A percentile compares a stretch with the other conserved stretches of the same genome.
phyloP scores from a whole-genome alignment of 2,113 vertebrate species.

The Pundamilia nyererei region DNA sequence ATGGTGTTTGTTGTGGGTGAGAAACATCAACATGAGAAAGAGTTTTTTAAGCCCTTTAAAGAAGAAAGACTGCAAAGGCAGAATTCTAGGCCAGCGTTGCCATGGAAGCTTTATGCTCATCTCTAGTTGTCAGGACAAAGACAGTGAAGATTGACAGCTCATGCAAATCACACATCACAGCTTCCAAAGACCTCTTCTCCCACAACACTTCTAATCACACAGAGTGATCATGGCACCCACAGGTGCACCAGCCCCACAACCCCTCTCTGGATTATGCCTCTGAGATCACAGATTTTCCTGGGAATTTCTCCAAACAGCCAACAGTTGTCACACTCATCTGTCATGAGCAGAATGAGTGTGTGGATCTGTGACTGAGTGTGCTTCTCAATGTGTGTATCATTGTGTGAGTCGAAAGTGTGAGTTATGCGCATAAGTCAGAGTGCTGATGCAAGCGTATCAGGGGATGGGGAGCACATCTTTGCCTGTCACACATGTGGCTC shows the following conservation, averaged over 20 bases:
- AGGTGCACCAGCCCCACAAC: slow-evolving; percentile 39
- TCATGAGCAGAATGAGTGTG: slow-evolving; percentile 9
- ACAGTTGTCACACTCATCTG: slow-evolving; percentile 50
- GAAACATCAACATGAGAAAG: not conserved
- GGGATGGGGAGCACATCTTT: not conserved
- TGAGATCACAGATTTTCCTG: slow-evolving; percentile 43
- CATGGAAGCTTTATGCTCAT: slow-evolving; percentile 18
- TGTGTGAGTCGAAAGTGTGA: slow-evolving; percentile 18
- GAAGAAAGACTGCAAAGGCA: not conserved
- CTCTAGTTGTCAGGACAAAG: slow-evolving; percentile 22
- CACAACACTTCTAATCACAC: slow-evolving; percentile 45
- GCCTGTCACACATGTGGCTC: slow-evolving; percentile 41
- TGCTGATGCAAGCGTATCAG: slow-evolving; percentile 8
- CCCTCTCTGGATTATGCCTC: slow-evolving; percentile 38
- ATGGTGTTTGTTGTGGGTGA: slow-evolving; percentile 9
- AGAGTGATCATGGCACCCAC: slow-evolving; percentile 42
- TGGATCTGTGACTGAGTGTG: not conserved
- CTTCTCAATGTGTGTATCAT: not conserved
- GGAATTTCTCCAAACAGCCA: slow-evolving; percentile 51
- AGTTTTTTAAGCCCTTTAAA: not conserved
- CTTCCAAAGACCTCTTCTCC: slow-evolving; percentile 27
- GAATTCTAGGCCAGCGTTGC: slow-evolving; percentile 1
- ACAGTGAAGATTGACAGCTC: slow-evolving; percentile 54
- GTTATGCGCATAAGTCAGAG: not conserved
- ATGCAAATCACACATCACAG: slow-evolving; percentile 54